phyloP scores from a whole-genome alignment of 2,888 invertebrate genomes.

The Drosophila hamatofila region DNA sequence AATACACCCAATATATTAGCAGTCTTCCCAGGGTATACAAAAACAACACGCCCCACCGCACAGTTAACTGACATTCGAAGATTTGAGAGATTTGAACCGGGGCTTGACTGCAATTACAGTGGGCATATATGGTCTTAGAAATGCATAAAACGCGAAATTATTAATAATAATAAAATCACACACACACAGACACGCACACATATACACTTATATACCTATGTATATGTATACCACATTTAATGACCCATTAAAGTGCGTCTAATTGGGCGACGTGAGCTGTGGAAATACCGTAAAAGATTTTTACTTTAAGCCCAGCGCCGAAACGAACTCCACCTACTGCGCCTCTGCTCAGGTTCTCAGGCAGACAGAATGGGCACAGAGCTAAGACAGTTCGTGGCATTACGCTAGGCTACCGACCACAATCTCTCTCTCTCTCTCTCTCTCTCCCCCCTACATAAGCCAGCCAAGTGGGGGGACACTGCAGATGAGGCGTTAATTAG shows the following conservation, averaged over 20 bases:
- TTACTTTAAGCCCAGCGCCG: background rate
- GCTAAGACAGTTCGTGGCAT: slow-evolving; percentile 73
- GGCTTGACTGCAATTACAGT: slow-evolving; percentile 55
- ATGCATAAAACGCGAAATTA: slow-evolving; percentile 64
- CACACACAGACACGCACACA: slow-evolving; percentile 8
- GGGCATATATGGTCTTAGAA: slow-evolving; percentile 45
- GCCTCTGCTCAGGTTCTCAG: slow-evolving; percentile 27
- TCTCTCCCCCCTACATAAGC: background rate
- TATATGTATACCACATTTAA: slow-evolving; percentile 48
- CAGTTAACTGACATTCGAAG: slow-evolving; percentile 44
- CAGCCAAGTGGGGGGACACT: slow-evolving; percentile 5
- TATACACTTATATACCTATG: slow-evolving; percentile 3
- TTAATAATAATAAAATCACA: slow-evolving; percentile 58
- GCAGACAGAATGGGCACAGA: slow-evolving; percentile 76
- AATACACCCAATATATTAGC: background rate
- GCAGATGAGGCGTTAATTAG: slow-evolving; percentile 79
- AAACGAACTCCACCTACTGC: slow-evolving; percentile 16
- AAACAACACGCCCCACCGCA: slow-evolving; percentile 36
- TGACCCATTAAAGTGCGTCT: slow-evolving; percentile 64
- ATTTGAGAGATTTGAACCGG: slow-evolving; percentile 17
- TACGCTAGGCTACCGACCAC: slow-evolving; percentile 39
- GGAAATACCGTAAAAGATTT: slow-evolving; percentile 54
- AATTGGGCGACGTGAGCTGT: slow-evolving; percentile 49
- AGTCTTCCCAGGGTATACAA: background rate
- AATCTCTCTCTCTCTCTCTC: slow-evolving; percentile 16